A percentile compares a stretch with the other conserved stretches of the same genome.
phyloP scores from a whole-genome alignment of 2,113 vertebrate species.

The Apodemus sylvaticus region DNA sequence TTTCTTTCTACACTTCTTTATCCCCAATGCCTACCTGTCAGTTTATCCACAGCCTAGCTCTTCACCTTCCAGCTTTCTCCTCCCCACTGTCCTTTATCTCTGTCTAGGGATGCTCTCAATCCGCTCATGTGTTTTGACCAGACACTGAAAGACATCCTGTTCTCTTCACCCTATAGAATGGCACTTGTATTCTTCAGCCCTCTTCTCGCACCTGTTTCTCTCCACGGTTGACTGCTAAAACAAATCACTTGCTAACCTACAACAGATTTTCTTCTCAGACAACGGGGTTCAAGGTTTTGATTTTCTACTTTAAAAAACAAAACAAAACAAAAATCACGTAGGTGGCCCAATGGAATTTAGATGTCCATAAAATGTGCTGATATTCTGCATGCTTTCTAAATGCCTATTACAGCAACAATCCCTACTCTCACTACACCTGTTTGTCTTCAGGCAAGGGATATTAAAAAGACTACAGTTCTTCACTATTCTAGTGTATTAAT shows the following conservation, averaged over 20 bases:
- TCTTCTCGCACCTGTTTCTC: background rate
- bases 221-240: background rate
- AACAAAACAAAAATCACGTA: background rate
- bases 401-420: background rate
- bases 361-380: background rate
- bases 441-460: background rate
- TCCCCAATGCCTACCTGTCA: background rate
- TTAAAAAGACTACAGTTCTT: slow-evolving; percentile 1
- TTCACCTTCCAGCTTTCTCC: background rate
- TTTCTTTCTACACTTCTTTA: background rate
- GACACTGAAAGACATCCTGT: background rate
- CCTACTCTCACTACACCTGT: background rate
- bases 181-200: background rate
- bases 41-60: background rate
- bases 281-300: background rate
- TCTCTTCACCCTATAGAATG: background rate
- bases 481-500: background rate
- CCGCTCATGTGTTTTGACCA: background rate
- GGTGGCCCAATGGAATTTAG: background rate
- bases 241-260: background rate
- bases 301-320: slow-evolving; percentile 11
- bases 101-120: background rate
- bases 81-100: rapidly evolving
- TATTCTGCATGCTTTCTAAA: background rate
- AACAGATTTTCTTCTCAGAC: background rate